Base-by-base conservation (phyloP, 2,113 vertebrate species). In the Turnix velox region DNA sequence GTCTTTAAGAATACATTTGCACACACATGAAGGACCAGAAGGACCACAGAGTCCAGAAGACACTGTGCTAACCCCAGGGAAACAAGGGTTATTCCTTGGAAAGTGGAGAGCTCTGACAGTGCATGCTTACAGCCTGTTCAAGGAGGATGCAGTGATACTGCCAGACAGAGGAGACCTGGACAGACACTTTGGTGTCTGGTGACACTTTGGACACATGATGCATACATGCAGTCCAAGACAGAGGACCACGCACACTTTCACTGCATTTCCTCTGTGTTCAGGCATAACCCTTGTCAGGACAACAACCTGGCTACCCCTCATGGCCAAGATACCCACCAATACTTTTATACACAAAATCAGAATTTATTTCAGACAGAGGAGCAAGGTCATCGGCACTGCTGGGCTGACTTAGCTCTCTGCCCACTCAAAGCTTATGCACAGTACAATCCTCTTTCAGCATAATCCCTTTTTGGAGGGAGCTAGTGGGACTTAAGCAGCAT, bases 341-440 rank as follows among this genome's bases (percentile, higher is more conserved):
- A 61, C 28, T 81, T 91, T 77, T 51, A 48, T 39, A 25, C 1
- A 7, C 4, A 0, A 2, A n/a, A 42, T 12, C 57, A 78, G 30
- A 82, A 61, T 83, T 83, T 67, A 81, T 84, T 68, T 43, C 46
- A 94, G 81, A 88, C 45, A 73, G 12, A 40, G 67, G 20, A 73
- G 58, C 89, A 90, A 96, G 89, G 92, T 92, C 91, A 95, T 40
- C 65, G 86, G 5, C 14, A 2, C 69, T 80, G 66, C 52, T 35
- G 48, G 76, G 76, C 43, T 55, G 80, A 46, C 73, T 86, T 83
- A 83, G 74, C 93, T 91, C 73, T 86, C 86, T 94, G 92, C 94
- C 92, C 91, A 92, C 83, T 88, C 87, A 93, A 81, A 94, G 93
- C 87, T 96, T 93, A 96, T 73, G 84, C 87, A 89, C 22, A 59